Conservation (phyloP, 2,888 invertebrate species). For the Oxystoma pomonae region DNA sequence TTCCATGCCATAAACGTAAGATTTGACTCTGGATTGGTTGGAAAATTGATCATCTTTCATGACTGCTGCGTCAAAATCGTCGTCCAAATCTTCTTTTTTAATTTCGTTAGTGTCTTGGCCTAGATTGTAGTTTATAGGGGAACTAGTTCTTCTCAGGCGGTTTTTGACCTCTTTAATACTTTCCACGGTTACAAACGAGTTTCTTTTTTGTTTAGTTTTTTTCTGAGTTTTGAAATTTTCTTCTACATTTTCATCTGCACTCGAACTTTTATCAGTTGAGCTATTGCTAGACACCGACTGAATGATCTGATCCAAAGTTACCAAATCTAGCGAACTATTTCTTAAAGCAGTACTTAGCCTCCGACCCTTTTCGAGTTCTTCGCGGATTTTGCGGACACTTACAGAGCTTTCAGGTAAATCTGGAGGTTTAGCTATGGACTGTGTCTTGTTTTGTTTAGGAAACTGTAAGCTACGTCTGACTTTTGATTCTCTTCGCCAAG, state of each 20-base stretch:
- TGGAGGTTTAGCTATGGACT: slow-evolving; percentile 28
- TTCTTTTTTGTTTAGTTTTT: slow-evolving; percentile 39
- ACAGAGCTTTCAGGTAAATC: slow-evolving; percentile 50
- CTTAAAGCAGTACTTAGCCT: slow-evolving; percentile 52
- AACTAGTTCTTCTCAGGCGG: slow-evolving; percentile 53
- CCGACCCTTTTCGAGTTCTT: slow-evolving; percentile 54
- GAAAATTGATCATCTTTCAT: slow-evolving; percentile 24
- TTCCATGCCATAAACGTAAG: slow-evolving; percentile 50
- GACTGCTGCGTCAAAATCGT: slow-evolving; percentile 48
- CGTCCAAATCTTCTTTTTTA: slow-evolving; percentile 43
- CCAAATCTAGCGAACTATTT: slow-evolving; percentile 53
- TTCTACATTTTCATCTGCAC: slow-evolving; percentile 31
- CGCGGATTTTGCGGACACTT: slow-evolving; percentile 53
- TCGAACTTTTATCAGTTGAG: slow-evolving; percentile 32
- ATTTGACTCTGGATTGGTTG: slow-evolving; percentile 41
- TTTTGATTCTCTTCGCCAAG: slow-evolving; percentile 64
- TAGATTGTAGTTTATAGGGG: slow-evolving; percentile 46
- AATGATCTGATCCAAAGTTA: slow-evolving; percentile 52
- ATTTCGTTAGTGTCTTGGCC: slow-evolving; percentile 8
- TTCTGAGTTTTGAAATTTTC: slow-evolving; percentile 26
- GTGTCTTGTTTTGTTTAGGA: slow-evolving; percentile 48
- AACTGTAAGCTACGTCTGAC: slow-evolving; percentile 64
- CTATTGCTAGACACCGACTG: slow-evolving; percentile 44
- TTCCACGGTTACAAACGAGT: slow-evolving; percentile 57
- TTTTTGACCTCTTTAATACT: slow-evolving; percentile 57